phyloP scores from a whole-genome alignment of 2,113 vertebrate genomes.

The Ameiurus melas region DNA sequence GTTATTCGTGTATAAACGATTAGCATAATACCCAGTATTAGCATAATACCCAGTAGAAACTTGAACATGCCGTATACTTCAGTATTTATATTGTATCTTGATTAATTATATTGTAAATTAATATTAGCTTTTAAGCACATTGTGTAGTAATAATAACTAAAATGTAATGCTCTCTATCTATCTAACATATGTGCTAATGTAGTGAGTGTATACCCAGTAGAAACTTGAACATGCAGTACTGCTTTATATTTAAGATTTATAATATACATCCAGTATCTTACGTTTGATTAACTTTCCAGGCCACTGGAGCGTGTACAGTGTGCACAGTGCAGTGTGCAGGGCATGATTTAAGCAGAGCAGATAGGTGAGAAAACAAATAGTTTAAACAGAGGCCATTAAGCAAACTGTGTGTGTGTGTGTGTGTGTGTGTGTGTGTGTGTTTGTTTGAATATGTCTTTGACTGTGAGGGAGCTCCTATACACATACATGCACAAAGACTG shows the following conservation, averaged over 20 bases:
- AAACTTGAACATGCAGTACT: neutral
- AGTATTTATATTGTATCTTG: too few species aligned
- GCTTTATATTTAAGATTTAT: neutral
- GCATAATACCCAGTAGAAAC: neutral
- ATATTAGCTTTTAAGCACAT: too few species aligned
- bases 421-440: neutral
- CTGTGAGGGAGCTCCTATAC: neutral
- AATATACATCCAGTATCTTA: neutral
- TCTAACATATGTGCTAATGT: too few species aligned
- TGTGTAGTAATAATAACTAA: too few species aligned
- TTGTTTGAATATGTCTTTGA: neutral
- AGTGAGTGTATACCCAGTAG: too few species aligned
- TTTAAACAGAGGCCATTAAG: neutral
- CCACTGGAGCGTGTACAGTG: neutral
- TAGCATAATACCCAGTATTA: neutral
- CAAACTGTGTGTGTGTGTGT: neutral
- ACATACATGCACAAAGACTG: constrained; percentile 48
- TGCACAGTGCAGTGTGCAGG: neutral
- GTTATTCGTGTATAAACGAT: too few species aligned
- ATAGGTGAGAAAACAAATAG: neutral
- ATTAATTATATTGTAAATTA: too few species aligned
- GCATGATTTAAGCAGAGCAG: neutral
- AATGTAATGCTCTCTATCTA: too few species aligned
- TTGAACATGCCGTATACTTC: neutral
- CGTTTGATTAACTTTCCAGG: neutral